Conservation (phyloP, 2,888 invertebrate species). For the Drosophila dives region DNA sequence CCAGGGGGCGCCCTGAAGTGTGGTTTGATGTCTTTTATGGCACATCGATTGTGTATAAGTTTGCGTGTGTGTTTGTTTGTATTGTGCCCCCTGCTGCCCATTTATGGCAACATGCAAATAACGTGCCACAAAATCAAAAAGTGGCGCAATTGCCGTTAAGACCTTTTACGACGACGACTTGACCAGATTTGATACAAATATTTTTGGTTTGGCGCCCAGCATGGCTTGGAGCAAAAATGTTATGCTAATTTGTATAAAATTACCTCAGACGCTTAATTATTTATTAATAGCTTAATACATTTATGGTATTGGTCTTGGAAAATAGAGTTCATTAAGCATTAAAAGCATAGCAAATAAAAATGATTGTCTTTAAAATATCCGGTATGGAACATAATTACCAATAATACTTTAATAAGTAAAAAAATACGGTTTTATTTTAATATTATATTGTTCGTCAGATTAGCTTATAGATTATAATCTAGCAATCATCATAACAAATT, state of each 20-base stretch:
- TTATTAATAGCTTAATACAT: conserved; percentile 40
- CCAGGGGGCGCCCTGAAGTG: conserved; percentile 49
- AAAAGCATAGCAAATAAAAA: background rate
- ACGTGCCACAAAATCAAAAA: conserved; percentile 46
- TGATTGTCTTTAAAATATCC: conserved; percentile 15
- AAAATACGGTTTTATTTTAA: background rate
- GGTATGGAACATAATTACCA: conserved; percentile 1
- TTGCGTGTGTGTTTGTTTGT: conserved; percentile 3
- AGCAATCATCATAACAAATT: background rate
- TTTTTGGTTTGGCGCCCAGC: conserved; percentile 57
- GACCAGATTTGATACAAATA: conserved; percentile 20
- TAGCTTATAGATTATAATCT: no score
- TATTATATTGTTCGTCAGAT: background rate
- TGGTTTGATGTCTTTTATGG: conserved; percentile 37
- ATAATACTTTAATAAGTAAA: background rate
- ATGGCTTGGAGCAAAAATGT: conserved; percentile 51
- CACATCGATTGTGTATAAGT: conserved; percentile 1
- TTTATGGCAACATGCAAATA: conserved; percentile 69
- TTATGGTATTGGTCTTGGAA: conserved; percentile 38
- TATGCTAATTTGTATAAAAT: conserved; percentile 72
- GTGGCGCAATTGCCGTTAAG: conserved; percentile 70
- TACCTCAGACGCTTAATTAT: conserved; percentile 50
- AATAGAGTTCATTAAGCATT: conserved; percentile 29
- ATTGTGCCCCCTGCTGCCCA: conserved; percentile 31
- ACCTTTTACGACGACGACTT: conserved; percentile 53